phyloP scores from a whole-genome alignment of 2,888 invertebrate genomes.

The Aromia moschata region DNA sequence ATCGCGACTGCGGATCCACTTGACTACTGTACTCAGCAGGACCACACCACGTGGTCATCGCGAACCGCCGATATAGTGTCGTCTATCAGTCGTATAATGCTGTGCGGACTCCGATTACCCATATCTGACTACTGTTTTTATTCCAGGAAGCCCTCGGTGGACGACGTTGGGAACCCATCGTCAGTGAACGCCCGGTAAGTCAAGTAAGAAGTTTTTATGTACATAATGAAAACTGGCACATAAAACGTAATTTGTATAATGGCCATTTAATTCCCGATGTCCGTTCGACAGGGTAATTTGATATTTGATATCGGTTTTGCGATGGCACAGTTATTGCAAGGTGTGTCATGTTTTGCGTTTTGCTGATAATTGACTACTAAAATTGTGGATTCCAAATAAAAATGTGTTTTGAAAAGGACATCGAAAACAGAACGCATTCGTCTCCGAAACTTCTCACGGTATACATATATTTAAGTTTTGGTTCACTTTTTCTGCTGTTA shows the following conservation, averaged over 20 bases:
- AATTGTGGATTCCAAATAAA: too few species aligned
- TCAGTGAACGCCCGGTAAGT: conserved; percentile 91
- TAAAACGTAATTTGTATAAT: conserved; percentile 1
- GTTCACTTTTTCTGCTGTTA: too few species aligned
- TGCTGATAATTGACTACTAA: too few species aligned
- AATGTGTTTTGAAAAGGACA: too few species aligned
- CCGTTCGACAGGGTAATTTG: too few species aligned
- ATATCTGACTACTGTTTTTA: conserved; percentile 61
- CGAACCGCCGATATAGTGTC: not conserved
- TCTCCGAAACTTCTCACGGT: too few species aligned
- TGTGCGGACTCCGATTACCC: conserved; percentile 53
- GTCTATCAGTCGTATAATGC: conserved; percentile 44
- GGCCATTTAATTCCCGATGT: too few species aligned
- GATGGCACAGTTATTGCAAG: too few species aligned
- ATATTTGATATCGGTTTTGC: too few species aligned
- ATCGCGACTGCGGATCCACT: conserved; percentile 27
- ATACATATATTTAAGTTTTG: too few species aligned
- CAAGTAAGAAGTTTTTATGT: conserved; percentile 6
- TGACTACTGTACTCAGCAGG: not conserved
- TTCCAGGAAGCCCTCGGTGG: conserved; percentile 87
- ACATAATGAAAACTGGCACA: conserved; percentile 4
- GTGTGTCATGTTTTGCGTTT: too few species aligned
- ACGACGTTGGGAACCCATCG: conserved; percentile 84
- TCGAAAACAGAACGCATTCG: too few species aligned
- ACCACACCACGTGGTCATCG: conserved; percentile 33